phyloP scores from a whole-genome alignment of 2,888 invertebrate species.

The Noctua pronuba region DNA sequence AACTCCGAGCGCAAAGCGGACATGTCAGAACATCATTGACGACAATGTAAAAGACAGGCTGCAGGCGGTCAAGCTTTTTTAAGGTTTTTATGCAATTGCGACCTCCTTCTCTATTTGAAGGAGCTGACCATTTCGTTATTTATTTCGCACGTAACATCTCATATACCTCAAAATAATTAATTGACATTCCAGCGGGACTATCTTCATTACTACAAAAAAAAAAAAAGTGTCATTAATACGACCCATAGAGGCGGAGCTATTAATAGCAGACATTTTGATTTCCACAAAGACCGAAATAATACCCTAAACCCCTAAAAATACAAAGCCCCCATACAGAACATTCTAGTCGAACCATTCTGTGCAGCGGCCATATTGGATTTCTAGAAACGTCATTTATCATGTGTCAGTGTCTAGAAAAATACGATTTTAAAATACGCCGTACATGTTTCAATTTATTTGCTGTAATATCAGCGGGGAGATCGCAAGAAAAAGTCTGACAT shows the following conservation, averaged over 20 bases:
- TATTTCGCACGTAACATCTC: background rate
- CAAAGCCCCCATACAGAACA: background rate
- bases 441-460: constrained; percentile 58
- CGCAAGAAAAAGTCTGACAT: constrained; percentile 45
- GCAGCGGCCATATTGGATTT: constrained; percentile 51
- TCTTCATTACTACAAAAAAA: background rate
- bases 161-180: background rate
- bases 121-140: background rate
- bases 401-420: constrained; percentile 45
- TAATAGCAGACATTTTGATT: background rate
- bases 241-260: background rate
- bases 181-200: background rate
- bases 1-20: no score
- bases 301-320: background rate
- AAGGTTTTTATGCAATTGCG: background rate
- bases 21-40: no score
- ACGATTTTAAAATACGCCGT: constrained; percentile 53
- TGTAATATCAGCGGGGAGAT: constrained; percentile 40
- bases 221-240: background rate
- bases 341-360: constrained; percentile 23
- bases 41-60: no score
- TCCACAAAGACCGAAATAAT: background rate
- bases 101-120: background rate
- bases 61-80: no score
- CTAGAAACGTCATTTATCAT: constrained; percentile 56